Evolutionary conservation across 1,140 invertebrate genomes (phyloP).

Genomic region (Akabosia matsudoensis): DNA sequence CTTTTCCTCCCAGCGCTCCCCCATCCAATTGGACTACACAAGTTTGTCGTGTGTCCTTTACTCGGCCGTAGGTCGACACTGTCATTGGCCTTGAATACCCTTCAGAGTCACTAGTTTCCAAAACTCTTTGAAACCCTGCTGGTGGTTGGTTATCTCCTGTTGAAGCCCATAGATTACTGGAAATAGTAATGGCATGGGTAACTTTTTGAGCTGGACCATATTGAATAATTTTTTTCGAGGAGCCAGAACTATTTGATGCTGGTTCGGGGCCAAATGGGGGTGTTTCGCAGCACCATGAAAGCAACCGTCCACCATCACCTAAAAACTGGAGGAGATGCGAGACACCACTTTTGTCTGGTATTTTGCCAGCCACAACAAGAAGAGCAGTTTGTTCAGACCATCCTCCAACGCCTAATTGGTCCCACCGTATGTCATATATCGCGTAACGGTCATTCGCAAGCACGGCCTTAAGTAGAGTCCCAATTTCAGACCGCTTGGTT

Average conservation of each 20-base stretch:
- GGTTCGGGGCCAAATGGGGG: slow-evolving; percentile 39
- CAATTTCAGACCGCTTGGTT: slow-evolving; percentile 30
- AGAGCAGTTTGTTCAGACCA: slow-evolving; percentile 46
- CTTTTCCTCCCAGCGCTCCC: slow-evolving; percentile 44
- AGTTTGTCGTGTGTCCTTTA: slow-evolving; percentile 29
- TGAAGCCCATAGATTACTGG: slow-evolving; percentile 26
- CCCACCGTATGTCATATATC: slow-evolving; percentile 47
- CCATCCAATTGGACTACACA: slow-evolving; percentile 39
- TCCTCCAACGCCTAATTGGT: slow-evolving; percentile 42
- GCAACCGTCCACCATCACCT: slow-evolving; percentile 42
- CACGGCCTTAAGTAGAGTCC: slow-evolving; percentile 33
- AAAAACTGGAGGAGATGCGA: slow-evolving; percentile 42
- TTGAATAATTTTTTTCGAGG: slow-evolving; percentile 15
- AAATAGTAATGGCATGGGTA: slow-evolving; percentile 28
- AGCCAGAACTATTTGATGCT: not conserved
- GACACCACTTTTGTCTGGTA: slow-evolving; percentile 27
- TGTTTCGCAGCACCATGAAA: slow-evolving; percentile 42
- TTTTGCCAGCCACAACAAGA: slow-evolving; percentile 38
- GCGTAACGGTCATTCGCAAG: slow-evolving; percentile 41
- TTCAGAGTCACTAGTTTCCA: slow-evolving; percentile 45
- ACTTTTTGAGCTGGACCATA: slow-evolving; percentile 26
- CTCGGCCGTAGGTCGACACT: slow-evolving; percentile 38
- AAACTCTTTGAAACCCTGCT: slow-evolving; percentile 26
- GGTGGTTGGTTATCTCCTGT: slow-evolving; percentile 35
- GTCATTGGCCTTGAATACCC: slow-evolving; percentile 43